A percentile compares a stretch with the other conserved stretches of the same genome.
These are phyloP conservation scores for Anas platyrhynchos DNA, from an alignment of 2,113 vertebrate species.

Conservation along the genomic window DNA sequence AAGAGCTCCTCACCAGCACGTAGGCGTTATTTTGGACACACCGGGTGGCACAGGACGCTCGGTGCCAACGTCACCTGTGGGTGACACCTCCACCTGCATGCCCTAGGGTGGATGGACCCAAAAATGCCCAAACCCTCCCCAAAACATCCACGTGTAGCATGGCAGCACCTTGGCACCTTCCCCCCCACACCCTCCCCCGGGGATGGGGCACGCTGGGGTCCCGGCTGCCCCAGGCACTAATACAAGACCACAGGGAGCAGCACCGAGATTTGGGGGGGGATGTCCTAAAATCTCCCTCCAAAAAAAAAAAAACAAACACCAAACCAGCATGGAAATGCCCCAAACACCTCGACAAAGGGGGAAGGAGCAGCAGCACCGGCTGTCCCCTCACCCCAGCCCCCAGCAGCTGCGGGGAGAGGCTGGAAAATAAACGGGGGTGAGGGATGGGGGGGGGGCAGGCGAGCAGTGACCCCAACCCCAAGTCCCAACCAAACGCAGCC, in stretches of 20 bases:
- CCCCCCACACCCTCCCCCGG: not conserved
- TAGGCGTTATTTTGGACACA: not conserved
- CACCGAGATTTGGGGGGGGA: no score
- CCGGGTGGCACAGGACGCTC: not conserved
- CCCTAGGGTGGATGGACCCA: not conserved
- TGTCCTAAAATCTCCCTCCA: no score
- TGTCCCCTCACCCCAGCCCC: rapidly evolving
- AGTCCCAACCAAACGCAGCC: no score
- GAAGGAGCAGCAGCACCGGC: not conserved
- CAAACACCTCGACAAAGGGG: no score
- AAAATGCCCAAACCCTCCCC: not conserved
- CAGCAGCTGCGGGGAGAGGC: not conserved
- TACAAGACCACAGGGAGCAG: not conserved
- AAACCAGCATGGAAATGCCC: no score
- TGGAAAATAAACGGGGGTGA: no score
- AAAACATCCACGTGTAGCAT: not conserved
- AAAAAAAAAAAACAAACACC: no score
- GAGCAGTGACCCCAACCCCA: not conserved
- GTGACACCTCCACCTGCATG: not conserved
- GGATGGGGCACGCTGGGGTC: not conserved
- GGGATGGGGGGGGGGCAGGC: no score
- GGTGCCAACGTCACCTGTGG: not conserved
- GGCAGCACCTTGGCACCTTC: not conserved
- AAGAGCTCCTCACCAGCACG: no score
- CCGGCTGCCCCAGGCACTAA: not conserved